Base-by-base conservation (phyloP, 2,888 invertebrate species). In the Erebia ligea region DNA sequence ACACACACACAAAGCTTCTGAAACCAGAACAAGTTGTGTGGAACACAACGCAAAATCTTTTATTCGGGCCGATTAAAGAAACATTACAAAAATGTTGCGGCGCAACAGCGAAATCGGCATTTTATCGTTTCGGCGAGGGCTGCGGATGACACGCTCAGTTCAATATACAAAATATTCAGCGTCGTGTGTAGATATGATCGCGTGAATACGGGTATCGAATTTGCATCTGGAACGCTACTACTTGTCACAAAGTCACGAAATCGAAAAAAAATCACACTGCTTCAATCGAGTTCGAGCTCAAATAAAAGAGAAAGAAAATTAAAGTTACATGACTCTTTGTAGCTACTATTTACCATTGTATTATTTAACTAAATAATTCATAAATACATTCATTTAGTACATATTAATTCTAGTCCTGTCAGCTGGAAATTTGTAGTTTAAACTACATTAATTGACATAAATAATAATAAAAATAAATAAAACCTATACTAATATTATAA, bases 171-270 rank as follows among this genome's bases (percentile, higher is more conserved):
- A 88, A 87, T 89, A 89, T 89, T 87, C 88, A 80, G 76, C 79
- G 83, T 89, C 89, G 89, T 88, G 90, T 87, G 77, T 79, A 79
- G 91, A 91, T 91, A 88, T 78, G 80, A 91, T 90, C 90, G 82
- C 80, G 78, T 79, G 82, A 88, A 88, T 89, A 80, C 83, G 81
- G 82, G 87, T 86, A 88, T 89, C 86, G 82, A 82, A 78, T 82
- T 80, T 72, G 80, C 79, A 86, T 88, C 84, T 80, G 70, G 57
- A 19, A 52, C 42, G 66, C 50, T 84, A 89, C 89, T 78, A 77
- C 50, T 75, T 70, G 79, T 85, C 81, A 15, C 8, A n/a, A 59
- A 25, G 19, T 54, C 52, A 45, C 42, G n/a, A 54, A 63, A 34
- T 54, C 54, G 19, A 21, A 19, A 25, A 13, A 40, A 57, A 66